These are phyloP conservation scores for Zaprionus kolodkinae DNA, from an alignment of 1,140 invertebrate species.

Conservation along the genomic window DNA sequence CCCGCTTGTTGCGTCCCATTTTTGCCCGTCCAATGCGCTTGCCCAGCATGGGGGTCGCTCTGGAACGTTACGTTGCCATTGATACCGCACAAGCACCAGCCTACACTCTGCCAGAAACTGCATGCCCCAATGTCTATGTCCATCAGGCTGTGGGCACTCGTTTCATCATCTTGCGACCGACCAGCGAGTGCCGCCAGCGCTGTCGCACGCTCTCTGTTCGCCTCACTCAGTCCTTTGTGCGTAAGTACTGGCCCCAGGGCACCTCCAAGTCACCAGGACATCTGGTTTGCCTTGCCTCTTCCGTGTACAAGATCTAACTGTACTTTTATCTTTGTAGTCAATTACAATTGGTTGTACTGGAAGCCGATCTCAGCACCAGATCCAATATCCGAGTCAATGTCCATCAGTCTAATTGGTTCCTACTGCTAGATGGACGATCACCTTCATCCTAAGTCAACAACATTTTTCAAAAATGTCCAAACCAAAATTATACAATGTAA, in stretches of 20 bases:
- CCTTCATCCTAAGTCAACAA: not conserved
- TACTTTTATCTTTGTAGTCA: conserved; percentile 86
- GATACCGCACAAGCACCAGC: conserved; percentile 87
- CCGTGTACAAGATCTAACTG: not conserved
- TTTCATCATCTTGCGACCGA: conserved; percentile 88
- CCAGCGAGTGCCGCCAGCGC: conserved; percentile 86
- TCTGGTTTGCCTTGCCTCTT: no score
- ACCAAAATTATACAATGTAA: conserved; percentile 23
- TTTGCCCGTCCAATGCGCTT: conserved; percentile 86
- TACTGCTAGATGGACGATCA: conserved; percentile 85
- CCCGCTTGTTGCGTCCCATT: conserved; percentile 86
- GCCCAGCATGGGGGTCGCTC: conserved; percentile 86
- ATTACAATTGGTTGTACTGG: conserved; percentile 93
- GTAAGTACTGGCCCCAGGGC: conserved; percentile 85
- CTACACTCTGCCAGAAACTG: conserved; percentile 88
- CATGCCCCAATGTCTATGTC: conserved; percentile 89
- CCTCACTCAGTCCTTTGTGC: conserved; percentile 87
- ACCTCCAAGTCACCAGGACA: not conserved
- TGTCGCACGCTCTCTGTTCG: conserved; percentile 87
- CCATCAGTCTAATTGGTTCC: conserved; percentile 88
- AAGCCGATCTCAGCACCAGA: conserved; percentile 88
- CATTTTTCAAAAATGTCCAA: conserved; percentile 8
- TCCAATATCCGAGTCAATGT: conserved; percentile 85
- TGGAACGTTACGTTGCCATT: conserved; percentile 88
- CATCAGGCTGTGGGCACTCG: conserved; percentile 88